phyloP scores from a whole-genome alignment of 2,888 invertebrate genomes.

The Apoda limacodes region DNA sequence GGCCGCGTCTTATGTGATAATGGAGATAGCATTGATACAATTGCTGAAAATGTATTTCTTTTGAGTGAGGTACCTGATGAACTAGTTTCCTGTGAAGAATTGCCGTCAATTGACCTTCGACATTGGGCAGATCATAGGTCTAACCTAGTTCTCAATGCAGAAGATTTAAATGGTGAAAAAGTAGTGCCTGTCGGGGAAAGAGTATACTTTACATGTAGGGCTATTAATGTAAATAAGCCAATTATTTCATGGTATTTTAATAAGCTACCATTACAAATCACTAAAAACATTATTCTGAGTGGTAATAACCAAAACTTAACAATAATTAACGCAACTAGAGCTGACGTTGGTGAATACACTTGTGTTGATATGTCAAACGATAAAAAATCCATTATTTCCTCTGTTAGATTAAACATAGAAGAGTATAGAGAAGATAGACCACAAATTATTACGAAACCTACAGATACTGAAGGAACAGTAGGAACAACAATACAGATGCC shows the following conservation, averaged over 20 bases:
- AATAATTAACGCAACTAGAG: too few relatives aligned
- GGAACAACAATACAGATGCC: constrained; percentile 85
- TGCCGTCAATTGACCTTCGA: constrained; percentile 80
- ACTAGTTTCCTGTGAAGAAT: constrained; percentile 74
- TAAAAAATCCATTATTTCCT: too few relatives aligned
- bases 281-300: too few relatives aligned
- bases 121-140: constrained; percentile 89
- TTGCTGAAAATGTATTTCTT: constrained; percentile 84
- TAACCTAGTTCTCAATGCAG: too few relatives aligned
- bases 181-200: constrained; percentile 82
- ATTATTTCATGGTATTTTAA: constrained; percentile 92
- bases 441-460: constrained; percentile 79
- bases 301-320: too few relatives aligned
- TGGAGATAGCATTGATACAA: constrained; percentile 87
- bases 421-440: too few relatives aligned
- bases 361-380: too few relatives aligned
- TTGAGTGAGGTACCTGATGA: constrained; percentile 76
- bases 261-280: too few relatives aligned
- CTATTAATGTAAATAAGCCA: constrained; percentile 85
- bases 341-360: too few relatives aligned
- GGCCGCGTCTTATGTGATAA: constrained; percentile 93
- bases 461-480: constrained; percentile 78
- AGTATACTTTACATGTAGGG: constrained; percentile 84
- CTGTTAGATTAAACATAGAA: too few relatives aligned
- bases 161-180: too few relatives aligned